A percentile compares a stretch with the other conserved stretches of the same genome.
Conservation (phyloP, 2,888 invertebrate genomes). For the Drosophila infuscata region DNA sequence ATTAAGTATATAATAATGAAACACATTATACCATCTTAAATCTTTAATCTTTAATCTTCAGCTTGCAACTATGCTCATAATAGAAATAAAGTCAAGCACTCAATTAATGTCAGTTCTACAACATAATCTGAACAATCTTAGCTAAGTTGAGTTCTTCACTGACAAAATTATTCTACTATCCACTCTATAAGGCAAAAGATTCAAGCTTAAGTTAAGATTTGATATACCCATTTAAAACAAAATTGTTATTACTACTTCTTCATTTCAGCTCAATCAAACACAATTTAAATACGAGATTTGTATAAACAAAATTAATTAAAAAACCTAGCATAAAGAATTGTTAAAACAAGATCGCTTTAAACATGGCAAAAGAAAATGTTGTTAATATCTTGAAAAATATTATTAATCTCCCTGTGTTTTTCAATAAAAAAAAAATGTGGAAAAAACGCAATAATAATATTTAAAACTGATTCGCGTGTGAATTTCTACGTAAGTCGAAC, state of each 20-base stretch:
- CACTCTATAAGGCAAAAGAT: neutral
- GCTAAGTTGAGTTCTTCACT: too few species aligned
- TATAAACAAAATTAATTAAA: neutral
- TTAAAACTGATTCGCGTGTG: neutral
- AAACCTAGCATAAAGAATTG: neutral
- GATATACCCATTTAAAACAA: neutral
- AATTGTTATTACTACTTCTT: neutral
- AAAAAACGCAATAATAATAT: neutral
- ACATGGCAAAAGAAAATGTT: neutral
- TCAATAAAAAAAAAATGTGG: neutral
- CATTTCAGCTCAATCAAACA: neutral
- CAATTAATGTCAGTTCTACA: neutral
- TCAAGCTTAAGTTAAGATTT: neutral
- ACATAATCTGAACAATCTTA: too few species aligned
- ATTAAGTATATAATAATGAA: neutral
- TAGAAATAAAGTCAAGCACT: neutral
- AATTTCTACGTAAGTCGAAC: neutral
- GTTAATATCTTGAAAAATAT: neutral
- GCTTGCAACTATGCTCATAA: neutral
- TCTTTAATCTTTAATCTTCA: neutral
- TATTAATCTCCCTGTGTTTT: neutral
- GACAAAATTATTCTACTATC: too few species aligned
- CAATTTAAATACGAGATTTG: neutral
- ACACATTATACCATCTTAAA: neutral
- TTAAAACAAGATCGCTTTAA: neutral